These are phyloP conservation scores for Anguilla obscura DNA, from an alignment of 2,797 vertebrate genomes.

Conservation along the genomic window DNA sequence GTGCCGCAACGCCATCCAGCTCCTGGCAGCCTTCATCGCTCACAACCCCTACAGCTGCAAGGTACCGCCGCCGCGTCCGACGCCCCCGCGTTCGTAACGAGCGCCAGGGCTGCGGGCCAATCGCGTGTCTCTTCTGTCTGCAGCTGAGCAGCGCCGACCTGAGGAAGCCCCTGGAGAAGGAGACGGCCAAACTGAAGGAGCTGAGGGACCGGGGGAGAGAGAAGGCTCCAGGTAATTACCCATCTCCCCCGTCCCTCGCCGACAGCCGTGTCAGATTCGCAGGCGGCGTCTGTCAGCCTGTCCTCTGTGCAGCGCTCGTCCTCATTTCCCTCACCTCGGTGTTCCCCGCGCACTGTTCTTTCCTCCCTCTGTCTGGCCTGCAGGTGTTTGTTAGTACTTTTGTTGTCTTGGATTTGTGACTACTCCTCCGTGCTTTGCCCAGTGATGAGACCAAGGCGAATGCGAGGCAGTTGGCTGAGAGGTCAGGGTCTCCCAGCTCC, in stretches of 20 bases:
- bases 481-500: slow-evolving; percentile 39
- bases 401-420: not conserved
- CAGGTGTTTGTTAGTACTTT: not conserved
- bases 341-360: not conserved
- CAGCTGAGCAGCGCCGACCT: slow-evolving; percentile 88
- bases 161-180: slow-evolving; percentile 83
- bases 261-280: not conserved
- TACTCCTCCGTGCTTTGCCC: slow-evolving; percentile 31
- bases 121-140: slow-evolving; percentile 23
- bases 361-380: not conserved
- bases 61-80: slow-evolving; percentile 60
- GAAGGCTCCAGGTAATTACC: slow-evolving; percentile 63
- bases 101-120: not conserved
- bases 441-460: slow-evolving; percentile 77
- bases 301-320: not conserved
- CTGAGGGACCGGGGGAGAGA: slow-evolving; percentile 67
- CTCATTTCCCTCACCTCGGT: not conserved
- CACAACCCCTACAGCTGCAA: slow-evolving; percentile 98
- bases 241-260: not conserved
- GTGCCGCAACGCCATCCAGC: slow-evolving; percentile 91
- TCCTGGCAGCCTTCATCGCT: slow-evolving; percentile 89
- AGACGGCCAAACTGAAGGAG: slow-evolving; percentile 79
- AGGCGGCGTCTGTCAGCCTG: too few species aligned
- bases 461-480: slow-evolving; percentile 66
- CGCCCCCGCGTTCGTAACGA: not conserved